Percentiles rank a stretch among this genome's conserved stretches.
Evolutionary conservation across 2,888 invertebrate genomes (phyloP).

Genomic region (Ophion obscuratus): DNA sequence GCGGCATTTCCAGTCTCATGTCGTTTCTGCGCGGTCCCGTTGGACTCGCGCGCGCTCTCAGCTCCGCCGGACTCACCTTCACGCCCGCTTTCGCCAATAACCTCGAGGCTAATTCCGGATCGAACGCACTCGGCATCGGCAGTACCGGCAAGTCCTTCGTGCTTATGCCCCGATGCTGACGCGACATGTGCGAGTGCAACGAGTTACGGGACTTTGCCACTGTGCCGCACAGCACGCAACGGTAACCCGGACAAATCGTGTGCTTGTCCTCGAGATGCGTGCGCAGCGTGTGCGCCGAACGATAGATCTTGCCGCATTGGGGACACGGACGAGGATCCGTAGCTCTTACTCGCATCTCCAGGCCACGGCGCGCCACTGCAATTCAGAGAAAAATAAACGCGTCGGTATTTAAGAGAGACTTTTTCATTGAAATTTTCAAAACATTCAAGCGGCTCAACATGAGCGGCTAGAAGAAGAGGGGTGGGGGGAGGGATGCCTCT

Average conservation of each 20-base stretch:
- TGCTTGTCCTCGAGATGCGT: conserved; percentile 97
- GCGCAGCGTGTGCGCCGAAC: conserved; percentile 95
- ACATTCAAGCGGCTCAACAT: too few species aligned
- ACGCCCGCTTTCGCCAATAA: conserved; percentile 95
- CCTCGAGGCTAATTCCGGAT: conserved; percentile 93
- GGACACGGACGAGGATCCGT: conserved; percentile 97
- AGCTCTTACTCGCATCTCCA: conserved; percentile 94
- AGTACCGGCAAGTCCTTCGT: conserved; percentile 96
- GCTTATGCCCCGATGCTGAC: conserved; percentile 96
- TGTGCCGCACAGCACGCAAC: conserved; percentile 96
- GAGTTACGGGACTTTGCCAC: conserved; percentile 97
- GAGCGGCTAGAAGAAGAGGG: too few species aligned
- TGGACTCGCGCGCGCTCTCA: conserved; percentile 93
- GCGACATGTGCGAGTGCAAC: conserved; percentile 96
- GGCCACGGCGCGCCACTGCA: conserved; percentile 90
- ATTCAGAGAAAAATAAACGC: conserved; percentile 40
- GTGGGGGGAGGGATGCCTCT: too few species aligned
- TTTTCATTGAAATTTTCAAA: too few species aligned
- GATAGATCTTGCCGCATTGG: conserved; percentile 96
- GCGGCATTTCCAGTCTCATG: conserved; percentile 91
- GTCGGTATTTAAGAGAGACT: too few species aligned
- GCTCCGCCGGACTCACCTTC: conserved; percentile 93
- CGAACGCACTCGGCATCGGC: conserved; percentile 96
- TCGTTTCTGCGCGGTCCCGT: conserved; percentile 92
- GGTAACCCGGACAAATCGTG: conserved; percentile 95